Base-by-base conservation (phyloP, 1,140 invertebrate species). In the Nylanderia fulva region DNA sequence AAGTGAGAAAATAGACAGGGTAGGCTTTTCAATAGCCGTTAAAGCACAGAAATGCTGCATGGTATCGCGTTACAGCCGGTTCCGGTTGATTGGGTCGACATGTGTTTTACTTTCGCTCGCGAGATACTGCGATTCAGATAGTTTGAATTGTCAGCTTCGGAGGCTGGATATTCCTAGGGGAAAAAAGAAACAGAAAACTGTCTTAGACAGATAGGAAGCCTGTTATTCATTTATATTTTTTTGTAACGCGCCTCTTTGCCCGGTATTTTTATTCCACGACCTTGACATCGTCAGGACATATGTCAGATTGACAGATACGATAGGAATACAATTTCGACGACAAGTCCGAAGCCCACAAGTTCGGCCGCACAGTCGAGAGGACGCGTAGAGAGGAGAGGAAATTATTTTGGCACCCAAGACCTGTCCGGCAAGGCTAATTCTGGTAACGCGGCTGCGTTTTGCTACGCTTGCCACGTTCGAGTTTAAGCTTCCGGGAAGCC, bases 1-100 rank as follows among this genome's bases (percentile, higher is more conserved):
- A 88, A 88, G 82, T 82, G 68, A 61, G 74, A 85, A 87, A 80
- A 88, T 85, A 84, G 66, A 88, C 86, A 56, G 48, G 52, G 52
- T 27, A 29, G 24, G 54, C 66, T 72, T 82, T 58, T 72, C 77
- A 82, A 82, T 82, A 58, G 77, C 52, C 77, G 77, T 64, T 45
- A 71, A 82, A 72, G 77, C 58, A 72, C 66, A 82, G 77, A 82
- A 82, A 82, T 82, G 66, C 21, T 68, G 36, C 39, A 9, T 24
- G 66, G 77, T 72, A 21, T 82, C 77, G 36, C 18, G 77, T 72
- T 82, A 82, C 66, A 82, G 77, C 66, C 39, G 66, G 77, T 71
- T 72, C 58, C 77, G 77, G 77, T 82, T 82, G 77, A 82, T 82
- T 60, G 77, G 66, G 52, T 71, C 36, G 56, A 45, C 77, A 71